phyloP scores from a whole-genome alignment of 2,888 invertebrate species.

The Tipula unca region DNA sequence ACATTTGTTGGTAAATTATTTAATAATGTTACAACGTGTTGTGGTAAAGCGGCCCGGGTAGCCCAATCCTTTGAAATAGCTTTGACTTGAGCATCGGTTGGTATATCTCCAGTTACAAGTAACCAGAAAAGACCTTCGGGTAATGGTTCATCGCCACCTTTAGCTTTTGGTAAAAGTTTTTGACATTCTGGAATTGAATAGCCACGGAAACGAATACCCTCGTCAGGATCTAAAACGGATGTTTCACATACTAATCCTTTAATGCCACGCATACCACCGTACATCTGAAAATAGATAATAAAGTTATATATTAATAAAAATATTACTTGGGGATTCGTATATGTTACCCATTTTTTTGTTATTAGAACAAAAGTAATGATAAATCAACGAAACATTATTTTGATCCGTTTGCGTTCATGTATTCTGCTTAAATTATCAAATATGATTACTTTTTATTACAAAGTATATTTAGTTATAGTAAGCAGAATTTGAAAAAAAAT shows the following conservation, averaged over 20 bases:
- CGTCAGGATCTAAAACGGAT: slow-evolving; percentile 85
- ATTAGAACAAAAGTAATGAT: too few relatives aligned
- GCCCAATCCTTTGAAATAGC: slow-evolving; percentile 71
- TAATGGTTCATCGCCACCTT: slow-evolving; percentile 70
- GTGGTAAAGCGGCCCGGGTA: slow-evolving; percentile 57
- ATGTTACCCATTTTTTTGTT: too few relatives aligned
- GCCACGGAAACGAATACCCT: slow-evolving; percentile 89
- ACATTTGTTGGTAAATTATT: slow-evolving; percentile 71
- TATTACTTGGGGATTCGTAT: too few relatives aligned
- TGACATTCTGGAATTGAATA: slow-evolving; percentile 89
- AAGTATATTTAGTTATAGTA: too few relatives aligned
- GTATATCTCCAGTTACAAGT: slow-evolving; percentile 80
- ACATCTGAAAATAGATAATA: slow-evolving; percentile 44
- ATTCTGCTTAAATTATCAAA: too few relatives aligned
- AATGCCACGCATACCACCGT: slow-evolving; percentile 92
- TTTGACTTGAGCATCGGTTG: slow-evolving; percentile 67
- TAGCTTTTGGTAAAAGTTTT: slow-evolving; percentile 73
- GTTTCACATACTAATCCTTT: slow-evolving; percentile 88
- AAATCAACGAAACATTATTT: too few relatives aligned
- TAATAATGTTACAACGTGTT: slow-evolving; percentile 72
- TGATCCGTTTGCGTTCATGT: too few relatives aligned
- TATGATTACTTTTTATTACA: too few relatives aligned
- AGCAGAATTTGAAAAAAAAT: too few relatives aligned
- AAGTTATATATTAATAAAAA: background rate
- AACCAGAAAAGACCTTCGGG: slow-evolving; percentile 96